Evolutionary conservation across 2,888 invertebrate species (phyloP).

Genomic region (Ischnus inquisitorius): DNA sequence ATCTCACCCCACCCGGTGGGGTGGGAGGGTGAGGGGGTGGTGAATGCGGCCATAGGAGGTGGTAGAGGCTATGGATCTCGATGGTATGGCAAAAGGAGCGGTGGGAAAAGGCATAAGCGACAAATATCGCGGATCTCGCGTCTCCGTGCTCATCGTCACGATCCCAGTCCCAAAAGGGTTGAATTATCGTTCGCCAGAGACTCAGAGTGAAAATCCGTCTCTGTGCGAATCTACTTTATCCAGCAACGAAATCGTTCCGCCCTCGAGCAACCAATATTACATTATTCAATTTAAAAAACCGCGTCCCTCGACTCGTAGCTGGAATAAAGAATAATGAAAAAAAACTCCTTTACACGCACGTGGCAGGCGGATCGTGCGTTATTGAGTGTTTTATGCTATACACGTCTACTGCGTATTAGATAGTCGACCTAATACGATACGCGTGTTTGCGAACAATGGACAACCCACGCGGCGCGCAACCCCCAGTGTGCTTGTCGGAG

Average conservation of each 20-base stretch:
- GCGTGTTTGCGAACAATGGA: conserved; percentile 64
- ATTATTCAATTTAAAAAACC: conserved; percentile 25
- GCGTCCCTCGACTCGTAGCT: neutral
- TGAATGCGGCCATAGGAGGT: neutral
- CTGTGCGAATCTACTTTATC: neutral
- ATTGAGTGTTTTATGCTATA: conserved; percentile 68
- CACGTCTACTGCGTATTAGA: conserved; percentile 47
- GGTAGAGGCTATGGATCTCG: conserved; percentile 6
- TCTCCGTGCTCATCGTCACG: neutral
- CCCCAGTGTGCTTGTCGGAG: conserved; percentile 41
- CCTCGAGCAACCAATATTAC: neutral
- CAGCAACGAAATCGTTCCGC: neutral
- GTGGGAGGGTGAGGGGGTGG: neutral
- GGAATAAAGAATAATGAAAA: conserved; percentile 54
- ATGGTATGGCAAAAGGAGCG: neutral
- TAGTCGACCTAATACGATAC: conserved; percentile 46
- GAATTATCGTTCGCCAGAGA: neutral
- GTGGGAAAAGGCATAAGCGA: neutral
- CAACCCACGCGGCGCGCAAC: conserved; percentile 48
- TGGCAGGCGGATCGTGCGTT: conserved; percentile 63
- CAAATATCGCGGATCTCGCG: neutral
- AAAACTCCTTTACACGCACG: conserved; percentile 57
- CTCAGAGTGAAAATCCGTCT: too few relatives aligned
- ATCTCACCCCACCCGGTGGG: conserved; percentile 5
- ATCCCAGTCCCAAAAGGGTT: neutral